Evolutionary conservation across 1,140 invertebrate genomes (phyloP).

Genomic region (Halesus radiatus): DNA sequence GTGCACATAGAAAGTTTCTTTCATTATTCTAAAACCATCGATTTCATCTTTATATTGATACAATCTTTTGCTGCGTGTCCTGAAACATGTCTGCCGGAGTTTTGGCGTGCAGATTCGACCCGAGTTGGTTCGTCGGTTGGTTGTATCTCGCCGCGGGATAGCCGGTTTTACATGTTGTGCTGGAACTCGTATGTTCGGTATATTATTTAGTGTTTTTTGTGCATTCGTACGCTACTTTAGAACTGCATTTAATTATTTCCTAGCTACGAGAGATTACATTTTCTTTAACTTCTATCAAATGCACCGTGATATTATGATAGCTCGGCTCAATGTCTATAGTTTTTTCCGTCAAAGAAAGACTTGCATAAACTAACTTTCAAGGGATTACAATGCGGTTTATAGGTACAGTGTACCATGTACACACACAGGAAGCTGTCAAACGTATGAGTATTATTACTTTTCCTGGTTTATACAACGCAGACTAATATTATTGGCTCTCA

Average conservation of each 20-base stretch:
- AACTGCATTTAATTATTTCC: conserved; percentile 41
- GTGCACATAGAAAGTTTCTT: not conserved
- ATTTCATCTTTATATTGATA: not conserved
- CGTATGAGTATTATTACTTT: no score
- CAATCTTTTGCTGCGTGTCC: not conserved
- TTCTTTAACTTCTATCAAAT: not conserved
- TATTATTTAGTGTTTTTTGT: conserved; percentile 40
- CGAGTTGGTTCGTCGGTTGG: conserved; percentile 16
- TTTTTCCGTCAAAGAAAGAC: no score
- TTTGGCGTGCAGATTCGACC: conserved; percentile 40
- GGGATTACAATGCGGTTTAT: no score
- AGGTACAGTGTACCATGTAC: no score
- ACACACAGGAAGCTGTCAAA: no score
- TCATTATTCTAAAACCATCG: not conserved
- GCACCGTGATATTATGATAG: not conserved
- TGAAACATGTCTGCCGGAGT: not conserved
- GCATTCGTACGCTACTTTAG: conserved; percentile 36
- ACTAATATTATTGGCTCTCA: no score
- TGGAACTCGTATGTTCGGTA: conserved; percentile 39
- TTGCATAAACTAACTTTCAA: no score
- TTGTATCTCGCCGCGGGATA: conserved; percentile 30
- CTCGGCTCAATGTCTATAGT: no score
- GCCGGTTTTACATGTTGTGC: conserved; percentile 34
- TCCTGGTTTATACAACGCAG: no score
- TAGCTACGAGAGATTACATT: not conserved